A percentile compares a stretch with the other conserved stretches of the same genome.
These are phyloP conservation scores for Nephrocerus scutellatus DNA, from an alignment of 2,888 invertebrate genomes.

Conservation along the genomic window DNA sequence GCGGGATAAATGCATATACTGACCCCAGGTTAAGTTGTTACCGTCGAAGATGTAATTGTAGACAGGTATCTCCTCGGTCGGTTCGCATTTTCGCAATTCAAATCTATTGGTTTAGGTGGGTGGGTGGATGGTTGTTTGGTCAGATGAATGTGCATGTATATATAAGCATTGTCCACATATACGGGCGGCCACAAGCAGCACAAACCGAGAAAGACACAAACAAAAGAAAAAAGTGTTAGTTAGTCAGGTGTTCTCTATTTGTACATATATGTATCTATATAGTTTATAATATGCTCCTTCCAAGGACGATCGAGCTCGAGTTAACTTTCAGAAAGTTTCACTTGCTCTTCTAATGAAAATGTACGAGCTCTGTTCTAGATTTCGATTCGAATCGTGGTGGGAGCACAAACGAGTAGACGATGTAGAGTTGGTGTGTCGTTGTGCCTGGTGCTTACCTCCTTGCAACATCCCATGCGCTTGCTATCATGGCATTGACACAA, in stretches of 20 bases:
- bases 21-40: slow-evolving; percentile 48
- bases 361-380: no score
- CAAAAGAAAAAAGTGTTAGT: neutral
- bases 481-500: slow-evolving; percentile 48
- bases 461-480: slow-evolving; percentile 46
- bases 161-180: slow-evolving; percentile 12
- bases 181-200: slow-evolving; percentile 5
- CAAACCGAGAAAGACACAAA: neutral
- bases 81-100: slow-evolving; percentile 26
- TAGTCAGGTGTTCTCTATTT: no score
- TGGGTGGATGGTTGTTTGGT: neutral
- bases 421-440: no score
- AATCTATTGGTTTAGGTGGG: slow-evolving; percentile 33
- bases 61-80: slow-evolving; percentile 39
- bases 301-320: no score
- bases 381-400: neutral
- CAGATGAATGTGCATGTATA: neutral
- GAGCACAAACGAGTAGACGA: neutral
- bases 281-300: no score
- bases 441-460: slow-evolving; percentile 34
- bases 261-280: no score
- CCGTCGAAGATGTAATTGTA: slow-evolving; percentile 47
- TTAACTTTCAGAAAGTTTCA: neutral
- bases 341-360: slow-evolving; percentile 4
- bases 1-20: slow-evolving; percentile 46